Evolutionary conservation across 2,113 vertebrate genomes (phyloP).

Genomic region (Megaceryle torquata): DNA sequence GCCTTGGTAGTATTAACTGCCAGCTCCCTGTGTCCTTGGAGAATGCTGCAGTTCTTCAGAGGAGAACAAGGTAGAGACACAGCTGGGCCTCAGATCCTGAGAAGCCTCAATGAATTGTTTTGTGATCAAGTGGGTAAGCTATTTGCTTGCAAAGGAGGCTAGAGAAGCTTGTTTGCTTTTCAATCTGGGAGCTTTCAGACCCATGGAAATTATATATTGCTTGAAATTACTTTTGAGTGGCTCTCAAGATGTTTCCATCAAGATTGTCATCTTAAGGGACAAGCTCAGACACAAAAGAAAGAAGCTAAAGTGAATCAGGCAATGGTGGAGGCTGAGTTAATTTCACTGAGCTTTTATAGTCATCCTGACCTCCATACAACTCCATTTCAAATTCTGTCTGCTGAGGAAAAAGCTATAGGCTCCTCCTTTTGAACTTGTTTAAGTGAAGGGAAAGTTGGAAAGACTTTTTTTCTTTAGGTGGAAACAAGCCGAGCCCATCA

Average conservation of each 20-base stretch:
- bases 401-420: neutral
- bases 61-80: neutral
- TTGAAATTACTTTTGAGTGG: conserved; percentile 8
- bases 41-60: neutral
- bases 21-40: neutral
- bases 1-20: neutral
- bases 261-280: neutral
- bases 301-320: neutral
- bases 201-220: neutral
- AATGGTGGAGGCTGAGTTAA: neutral
- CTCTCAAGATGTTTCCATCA: neutral
- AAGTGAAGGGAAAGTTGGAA: neutral
- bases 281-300: neutral
- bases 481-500: neutral
- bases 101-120: neutral
- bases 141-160: neutral
- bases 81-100: neutral
- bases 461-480: neutral
- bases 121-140: neutral
- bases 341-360: neutral
- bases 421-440: neutral
- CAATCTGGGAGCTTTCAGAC: neutral
- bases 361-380: neutral
- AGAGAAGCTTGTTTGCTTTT: neutral
- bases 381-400: neutral